Evolutionary conservation across 2,797 vertebrate species (phyloP).

Genomic region (Rallus crepitans): DNA sequence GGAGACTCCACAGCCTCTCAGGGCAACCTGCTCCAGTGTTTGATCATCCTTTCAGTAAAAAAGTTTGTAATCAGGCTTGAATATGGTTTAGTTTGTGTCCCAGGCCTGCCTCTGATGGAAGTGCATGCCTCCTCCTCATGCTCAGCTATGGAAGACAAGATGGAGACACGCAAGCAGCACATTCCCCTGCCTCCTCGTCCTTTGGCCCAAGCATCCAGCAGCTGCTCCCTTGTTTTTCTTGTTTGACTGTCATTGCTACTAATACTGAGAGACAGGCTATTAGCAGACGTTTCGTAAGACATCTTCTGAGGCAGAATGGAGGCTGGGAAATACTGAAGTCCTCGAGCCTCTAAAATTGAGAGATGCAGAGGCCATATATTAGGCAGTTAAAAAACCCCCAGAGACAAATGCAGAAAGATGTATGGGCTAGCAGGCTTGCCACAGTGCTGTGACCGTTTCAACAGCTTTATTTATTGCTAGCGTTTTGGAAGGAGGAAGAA

Average conservation of each 20-base stretch:
- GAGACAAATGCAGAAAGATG: neutral
- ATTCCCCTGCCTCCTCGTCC: neutral
- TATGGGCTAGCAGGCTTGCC: neutral
- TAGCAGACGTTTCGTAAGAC: neutral
- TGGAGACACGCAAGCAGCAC: neutral
- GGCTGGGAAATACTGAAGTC: neutral
- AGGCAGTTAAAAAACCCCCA: neutral
- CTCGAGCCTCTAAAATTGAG: neutral
- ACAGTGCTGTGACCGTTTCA: neutral
- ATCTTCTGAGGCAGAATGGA: neutral
- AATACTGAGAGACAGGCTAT: neutral
- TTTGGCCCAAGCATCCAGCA: neutral
- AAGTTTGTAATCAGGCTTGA: neutral
- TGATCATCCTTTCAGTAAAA: neutral
- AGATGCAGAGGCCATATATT: neutral
- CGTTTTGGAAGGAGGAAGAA: conserved; percentile 11
- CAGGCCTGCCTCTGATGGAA: neutral
- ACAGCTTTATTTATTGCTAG: conserved; percentile 15
- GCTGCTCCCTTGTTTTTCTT: neutral
- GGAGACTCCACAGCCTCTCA: neutral
- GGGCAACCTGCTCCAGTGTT: neutral
- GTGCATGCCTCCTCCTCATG: neutral
- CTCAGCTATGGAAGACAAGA: neutral
- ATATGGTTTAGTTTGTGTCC: neutral
- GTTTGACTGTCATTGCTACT: neutral